Evolutionary conservation across 2,888 invertebrate genomes (phyloP).

Genomic region (Torymus aiolomorphi): DNA sequence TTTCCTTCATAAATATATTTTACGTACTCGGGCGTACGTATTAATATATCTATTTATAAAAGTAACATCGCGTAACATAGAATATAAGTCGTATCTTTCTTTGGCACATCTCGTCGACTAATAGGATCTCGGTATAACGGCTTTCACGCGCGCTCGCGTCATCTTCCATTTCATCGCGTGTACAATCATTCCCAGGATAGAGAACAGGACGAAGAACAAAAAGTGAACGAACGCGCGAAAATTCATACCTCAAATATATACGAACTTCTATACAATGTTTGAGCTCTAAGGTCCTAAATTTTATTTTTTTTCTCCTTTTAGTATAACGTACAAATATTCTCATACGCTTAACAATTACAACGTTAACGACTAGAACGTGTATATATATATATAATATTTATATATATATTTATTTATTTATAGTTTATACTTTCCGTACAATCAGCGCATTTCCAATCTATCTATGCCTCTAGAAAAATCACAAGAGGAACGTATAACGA

Average conservation of each 20-base stretch:
- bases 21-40: slow-evolving; percentile 23
- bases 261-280: slow-evolving; percentile 60
- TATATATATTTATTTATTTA: slow-evolving; percentile 32
- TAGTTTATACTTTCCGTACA: slow-evolving; percentile 65
- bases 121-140: slow-evolving; percentile 43
- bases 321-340: slow-evolving; percentile 66
- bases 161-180: slow-evolving; percentile 16
- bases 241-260: slow-evolving; percentile 48
- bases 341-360: slow-evolving; percentile 61
- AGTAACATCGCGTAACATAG: slow-evolving; percentile 63
- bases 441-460: slow-evolving; percentile 53
- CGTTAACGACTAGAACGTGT: slow-evolving; percentile 59
- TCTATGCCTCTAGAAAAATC: slow-evolving; percentile 61
- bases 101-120: slow-evolving; percentile 68
- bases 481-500: slow-evolving; percentile 55
- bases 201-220: slow-evolving; percentile 51
- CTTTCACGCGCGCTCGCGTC: slow-evolving; percentile 10
- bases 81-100: slow-evolving; percentile 65
- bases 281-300: slow-evolving; percentile 54
- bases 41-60: slow-evolving; percentile 64
- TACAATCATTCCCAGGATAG: slow-evolving; percentile 29
- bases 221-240: slow-evolving; percentile 52
- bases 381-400: slow-evolving; percentile 43
- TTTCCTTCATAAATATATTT: slow-evolving; percentile 42
- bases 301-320: slow-evolving; percentile 56